Evolutionary conservation across 2,888 invertebrate species (phyloP), one percentile per base, ranked within the genome.

Genomic region (Zhengitettix transpicula): DNA sequence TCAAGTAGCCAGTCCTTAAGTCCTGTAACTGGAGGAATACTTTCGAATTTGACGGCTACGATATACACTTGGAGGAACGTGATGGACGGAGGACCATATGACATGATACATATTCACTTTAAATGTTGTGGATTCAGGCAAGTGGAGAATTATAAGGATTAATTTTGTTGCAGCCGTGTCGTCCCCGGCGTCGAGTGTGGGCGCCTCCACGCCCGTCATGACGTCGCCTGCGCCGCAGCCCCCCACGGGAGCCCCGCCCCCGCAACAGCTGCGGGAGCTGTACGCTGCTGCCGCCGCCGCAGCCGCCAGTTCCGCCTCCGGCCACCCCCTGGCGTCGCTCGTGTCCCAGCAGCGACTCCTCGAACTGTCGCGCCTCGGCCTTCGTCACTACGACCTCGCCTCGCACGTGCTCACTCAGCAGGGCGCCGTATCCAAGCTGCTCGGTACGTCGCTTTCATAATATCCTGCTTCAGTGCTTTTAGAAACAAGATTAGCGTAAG

Each of bases 331-430:
- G 53, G 84, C 84, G 40, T 84, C 85, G 1, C 73, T 87, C 66
- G 82, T 86, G 63, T 86, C 87, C 1, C 68, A 68, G 59, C 86
- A 88, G 69, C 77, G 90, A 64, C 78, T 91, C 9, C 74, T 91
- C 68, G 91, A 91, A 72, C 74, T 91, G 65, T 89, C 89, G 52
- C 67, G 73, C 54, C 77, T 78, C 78, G 90, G 74, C 80, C 77
- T 91, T 66, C 78, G 92, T 65, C 92, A 92, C 69, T 93, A 92
- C 67, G 92, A 93, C 74, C 81, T 93, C 69, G 91, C 92, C 9
- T 89, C 90, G 69, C 92, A 92, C 71, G 89, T 92, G 78, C 80
- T 93, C 60, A 87, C 88, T 62, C 78, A 78, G 68, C 91, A 92
- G 77, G 91, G 91, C 68, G 91, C 91, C 69, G 92, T 78, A 67